These are phyloP conservation scores for Megalops atlanticus DNA, from an alignment of 2,113 vertebrate species.

Conservation along the genomic window DNA sequence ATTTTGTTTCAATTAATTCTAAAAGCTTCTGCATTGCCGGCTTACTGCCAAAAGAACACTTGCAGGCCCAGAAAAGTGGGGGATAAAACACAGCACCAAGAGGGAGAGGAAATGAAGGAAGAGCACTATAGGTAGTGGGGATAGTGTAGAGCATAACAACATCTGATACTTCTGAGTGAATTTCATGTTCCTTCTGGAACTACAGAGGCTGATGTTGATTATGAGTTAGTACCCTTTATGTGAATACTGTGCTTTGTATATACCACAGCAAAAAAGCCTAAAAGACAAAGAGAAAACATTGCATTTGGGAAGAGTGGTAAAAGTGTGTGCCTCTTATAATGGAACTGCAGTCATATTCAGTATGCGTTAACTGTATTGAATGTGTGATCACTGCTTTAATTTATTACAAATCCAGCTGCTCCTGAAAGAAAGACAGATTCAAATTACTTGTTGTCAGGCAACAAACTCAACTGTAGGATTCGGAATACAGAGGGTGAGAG, in stretches of 20 bases:
- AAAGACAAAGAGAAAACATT: too few species aligned
- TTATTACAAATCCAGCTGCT: neutral
- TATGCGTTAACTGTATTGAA: too few species aligned
- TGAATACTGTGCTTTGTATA: too few species aligned
- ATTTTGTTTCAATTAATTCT: constrained; percentile 41
- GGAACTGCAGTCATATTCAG: too few species aligned
- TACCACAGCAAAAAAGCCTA: too few species aligned
- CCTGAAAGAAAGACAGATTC: too few species aligned
- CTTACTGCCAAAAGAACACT: constrained; percentile 17
- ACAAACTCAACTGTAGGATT: constrained; percentile 6
- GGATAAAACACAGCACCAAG: constrained; percentile 33
- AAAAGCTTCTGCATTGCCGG: constrained; percentile 15
- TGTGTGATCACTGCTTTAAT: neutral
- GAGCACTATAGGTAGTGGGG: neutral
- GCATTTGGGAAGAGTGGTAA: too few species aligned
- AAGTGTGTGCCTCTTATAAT: too few species aligned
- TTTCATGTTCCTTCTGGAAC: too few species aligned
- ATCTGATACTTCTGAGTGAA: neutral
- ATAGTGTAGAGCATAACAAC: neutral
- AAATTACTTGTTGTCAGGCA: constrained; percentile 3
- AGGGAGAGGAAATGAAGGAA: neutral
- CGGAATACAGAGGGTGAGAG: neutral
- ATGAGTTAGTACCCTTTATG: too few species aligned
- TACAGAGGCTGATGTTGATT: too few species aligned
- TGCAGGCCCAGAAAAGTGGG: neutral